Base-by-base conservation (phyloP, 2,888 invertebrate species). In the Venustoraphidia nigricollis region DNA sequence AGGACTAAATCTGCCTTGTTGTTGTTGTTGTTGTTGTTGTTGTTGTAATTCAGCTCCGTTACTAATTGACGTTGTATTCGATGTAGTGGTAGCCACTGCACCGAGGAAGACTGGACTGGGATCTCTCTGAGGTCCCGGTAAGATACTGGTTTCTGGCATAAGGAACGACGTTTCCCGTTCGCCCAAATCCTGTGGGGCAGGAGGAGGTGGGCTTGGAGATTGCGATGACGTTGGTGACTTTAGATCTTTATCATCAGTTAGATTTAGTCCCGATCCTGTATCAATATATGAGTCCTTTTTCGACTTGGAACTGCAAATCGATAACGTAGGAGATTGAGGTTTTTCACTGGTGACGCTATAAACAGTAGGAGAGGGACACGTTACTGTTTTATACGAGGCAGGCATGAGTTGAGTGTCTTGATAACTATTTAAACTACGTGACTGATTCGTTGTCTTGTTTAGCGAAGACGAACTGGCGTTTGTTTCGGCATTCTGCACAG, bases 121-220 rank as follows among this genome's bases (percentile, higher is more conserved):
- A 55, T 64, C 60, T 59, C 64, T 49, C 55, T 58, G 57, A 52
- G 62, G 57, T 36, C 57, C 59, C 53, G 41, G 56, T 41, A 53
- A 52, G 38, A 53, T 41, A 14, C 48, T 50, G 41, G 50, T 53
- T 48, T 59, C 56, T 42, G 66, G 62, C 62, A 68, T 65, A 42
- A 75, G 63, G 63, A 78, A 74, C 52, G 68, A 58, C 56, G 71
- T 66, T 44, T 66, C 66, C 34, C 74, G 73, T 62, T 84, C 83
- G 50, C 77, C 77, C 1, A 88, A 87, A 0, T 88, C 87, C 27
- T 88, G 88, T 4, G 88, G 88, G 2, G 87, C 87, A 34, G 88
- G 88, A 4, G 87, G 87, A 3, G 87, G 87, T 2, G 87, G 87
- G 62, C 83, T 83, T 1, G 82, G 79, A 34, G 81, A 78, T 50